Evolutionary conservation across 2,797 vertebrate genomes (phyloP).

Genomic region (Astyanax mexicanus): DNA sequence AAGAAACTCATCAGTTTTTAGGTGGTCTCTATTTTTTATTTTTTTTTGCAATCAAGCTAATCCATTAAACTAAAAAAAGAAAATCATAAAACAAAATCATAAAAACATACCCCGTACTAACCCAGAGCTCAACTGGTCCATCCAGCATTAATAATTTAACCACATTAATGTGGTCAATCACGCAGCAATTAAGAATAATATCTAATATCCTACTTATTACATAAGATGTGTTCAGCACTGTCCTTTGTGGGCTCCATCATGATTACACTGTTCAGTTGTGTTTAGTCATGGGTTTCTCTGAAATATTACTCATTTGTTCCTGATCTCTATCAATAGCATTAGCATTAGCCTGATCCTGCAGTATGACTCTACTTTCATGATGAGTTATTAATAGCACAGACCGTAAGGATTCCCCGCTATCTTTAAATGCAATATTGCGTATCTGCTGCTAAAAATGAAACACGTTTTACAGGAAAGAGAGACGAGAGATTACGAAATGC

Average conservation of each 20-base stretch:
- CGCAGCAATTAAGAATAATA: background rate
- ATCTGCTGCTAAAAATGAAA: background rate
- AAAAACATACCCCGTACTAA: too few species aligned
- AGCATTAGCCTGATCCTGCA: background rate
- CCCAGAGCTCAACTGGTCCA: too few species aligned
- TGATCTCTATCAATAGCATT: background rate
- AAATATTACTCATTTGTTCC: background rate
- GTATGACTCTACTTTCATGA: background rate
- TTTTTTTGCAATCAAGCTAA: too few species aligned
- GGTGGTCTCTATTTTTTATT: too few species aligned
- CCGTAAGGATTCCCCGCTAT: too few species aligned
- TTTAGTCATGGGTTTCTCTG: background rate
- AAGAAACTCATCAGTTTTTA: too few species aligned
- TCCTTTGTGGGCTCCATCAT: background rate
- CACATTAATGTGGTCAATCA: background rate
- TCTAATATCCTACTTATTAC: background rate
- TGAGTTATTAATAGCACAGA: background rate
- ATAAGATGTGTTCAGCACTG: background rate
- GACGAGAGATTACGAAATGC: background rate
- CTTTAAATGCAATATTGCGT: too few species aligned
- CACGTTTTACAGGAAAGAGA: background rate
- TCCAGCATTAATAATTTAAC: too few species aligned
- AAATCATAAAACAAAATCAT: too few species aligned
- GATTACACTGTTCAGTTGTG: background rate
- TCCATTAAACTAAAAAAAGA: too few species aligned